These are phyloP conservation scores for Rhagologus leucostigma DNA, from an alignment of 2,113 vertebrate species.

Conservation along the genomic window DNA sequence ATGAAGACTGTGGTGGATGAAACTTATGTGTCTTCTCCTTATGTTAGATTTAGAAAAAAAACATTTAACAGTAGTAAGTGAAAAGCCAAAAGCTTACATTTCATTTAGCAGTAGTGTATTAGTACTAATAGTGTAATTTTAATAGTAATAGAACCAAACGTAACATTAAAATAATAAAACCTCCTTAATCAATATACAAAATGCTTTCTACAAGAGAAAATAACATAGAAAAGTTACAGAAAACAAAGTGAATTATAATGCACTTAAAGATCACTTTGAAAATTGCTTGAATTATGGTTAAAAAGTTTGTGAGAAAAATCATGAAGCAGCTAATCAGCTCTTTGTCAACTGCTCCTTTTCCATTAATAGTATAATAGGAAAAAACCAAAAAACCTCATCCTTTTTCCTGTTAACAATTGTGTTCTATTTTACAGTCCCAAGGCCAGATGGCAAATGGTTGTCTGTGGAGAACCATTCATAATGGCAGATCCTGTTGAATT, in stretches of 20 bases:
- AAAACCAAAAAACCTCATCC: rapidly evolving
- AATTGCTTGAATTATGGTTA: background rate
- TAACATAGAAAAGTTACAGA: background rate
- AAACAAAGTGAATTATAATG: background rate
- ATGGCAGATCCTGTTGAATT: background rate
- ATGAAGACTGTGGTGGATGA: background rate
- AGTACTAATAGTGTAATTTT: background rate
- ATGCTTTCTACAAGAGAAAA: background rate
- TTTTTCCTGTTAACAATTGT: background rate
- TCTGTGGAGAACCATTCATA: background rate
- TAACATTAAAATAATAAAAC: background rate
- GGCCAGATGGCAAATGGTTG: background rate
- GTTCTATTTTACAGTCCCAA: background rate
- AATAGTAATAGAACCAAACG: background rate
- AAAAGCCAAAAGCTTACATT: background rate
- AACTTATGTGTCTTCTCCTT: background rate
- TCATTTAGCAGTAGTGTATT: background rate
- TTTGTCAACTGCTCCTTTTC: background rate
- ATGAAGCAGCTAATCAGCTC: background rate
- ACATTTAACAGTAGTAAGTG: rapidly evolving
- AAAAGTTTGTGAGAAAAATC: background rate
- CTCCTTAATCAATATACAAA: background rate
- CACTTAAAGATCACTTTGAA: background rate
- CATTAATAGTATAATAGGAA: background rate
- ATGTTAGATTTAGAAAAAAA: background rate